Conservation (phyloP, 64 coral and sea anemone species). For the Montipora efflorescens region DNA sequence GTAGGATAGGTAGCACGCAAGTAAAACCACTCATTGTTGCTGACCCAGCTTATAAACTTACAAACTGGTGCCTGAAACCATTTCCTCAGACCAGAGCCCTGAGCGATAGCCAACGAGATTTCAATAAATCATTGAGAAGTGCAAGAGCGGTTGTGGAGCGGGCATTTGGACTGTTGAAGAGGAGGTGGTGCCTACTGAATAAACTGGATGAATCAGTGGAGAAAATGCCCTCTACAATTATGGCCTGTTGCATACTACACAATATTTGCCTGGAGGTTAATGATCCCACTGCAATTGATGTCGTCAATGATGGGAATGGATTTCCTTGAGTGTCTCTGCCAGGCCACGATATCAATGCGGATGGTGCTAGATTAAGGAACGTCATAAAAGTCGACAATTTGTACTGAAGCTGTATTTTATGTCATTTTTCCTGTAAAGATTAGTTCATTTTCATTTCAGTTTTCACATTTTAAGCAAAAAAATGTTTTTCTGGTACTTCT, state of each 20-base stretch:
- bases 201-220: conserved; percentile 24
- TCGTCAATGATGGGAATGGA: conserved; percentile 45
- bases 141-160: conserved; percentile 10
- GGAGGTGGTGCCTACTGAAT: conserved; percentile 10
- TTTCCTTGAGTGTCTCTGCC: conserved; percentile 29
- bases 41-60: conserved; percentile 34
- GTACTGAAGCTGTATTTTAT: conserved; percentile 41
- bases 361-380: conserved; percentile 34
- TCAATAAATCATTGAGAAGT: conserved; percentile 9
- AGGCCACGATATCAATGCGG: conserved; percentile 36
- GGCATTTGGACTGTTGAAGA: conserved; percentile 27
- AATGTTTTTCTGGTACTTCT: not conserved
- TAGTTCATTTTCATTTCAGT: conserved; percentile 20
- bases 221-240: not conserved
- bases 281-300: not conserved
- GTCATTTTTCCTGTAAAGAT: conserved; percentile 13
- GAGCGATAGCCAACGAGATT: not conserved
- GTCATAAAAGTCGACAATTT: conserved; percentile 37
- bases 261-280: conserved; percentile 29
- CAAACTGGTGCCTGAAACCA: conserved; percentile 38
- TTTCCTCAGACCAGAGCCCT: conserved; percentile 35
- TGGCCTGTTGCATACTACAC: conserved; percentile 28
- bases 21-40: conserved; percentile 16
- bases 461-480: conserved; percentile 12
- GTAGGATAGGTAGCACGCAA: not conserved